These are phyloP conservation scores for Sarcophaga caerulescens DNA, from an alignment of 2,888 invertebrate species.

Conservation along the genomic window DNA sequence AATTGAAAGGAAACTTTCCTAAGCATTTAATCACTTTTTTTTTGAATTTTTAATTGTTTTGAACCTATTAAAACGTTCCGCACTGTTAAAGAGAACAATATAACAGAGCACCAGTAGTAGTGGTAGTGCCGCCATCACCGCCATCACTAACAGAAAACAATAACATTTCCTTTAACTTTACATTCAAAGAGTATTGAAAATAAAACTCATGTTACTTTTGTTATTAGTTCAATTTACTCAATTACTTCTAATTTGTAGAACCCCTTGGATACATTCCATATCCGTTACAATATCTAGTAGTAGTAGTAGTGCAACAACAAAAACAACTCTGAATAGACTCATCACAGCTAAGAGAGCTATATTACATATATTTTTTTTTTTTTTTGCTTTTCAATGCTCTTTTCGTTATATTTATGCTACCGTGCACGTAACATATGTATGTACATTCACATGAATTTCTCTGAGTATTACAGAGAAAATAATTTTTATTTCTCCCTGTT, in stretches of 20 bases:
- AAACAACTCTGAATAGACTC: conserved; percentile 25
- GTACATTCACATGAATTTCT: no score
- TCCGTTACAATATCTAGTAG: conserved; percentile 15
- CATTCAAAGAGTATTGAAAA: background rate
- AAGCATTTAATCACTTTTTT: no score
- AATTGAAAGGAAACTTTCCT: no score
- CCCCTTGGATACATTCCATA: conserved; percentile 11
- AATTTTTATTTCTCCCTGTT: conserved; percentile 46
- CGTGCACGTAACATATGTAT: no score
- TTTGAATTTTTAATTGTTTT: background rate
- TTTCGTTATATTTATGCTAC: no score
- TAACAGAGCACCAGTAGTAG: conserved; percentile 5
- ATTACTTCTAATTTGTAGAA: conserved; percentile 21
- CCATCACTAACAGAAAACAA: background rate
- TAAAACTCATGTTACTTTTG: background rate
- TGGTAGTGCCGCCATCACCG: background rate
- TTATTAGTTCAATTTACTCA: background rate
- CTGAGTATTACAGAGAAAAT: background rate
- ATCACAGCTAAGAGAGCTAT: conserved; percentile 4
- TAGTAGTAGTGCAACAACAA: conserved; percentile 5
- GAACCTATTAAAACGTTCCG: conserved; percentile 27
- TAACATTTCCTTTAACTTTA: conserved; percentile 27
- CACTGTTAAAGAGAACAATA: conserved; percentile 33
- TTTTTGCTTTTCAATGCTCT: no score
- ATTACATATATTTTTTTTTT: no score